Conservation (phyloP, 2,888 invertebrate genomes). For the Acanthacorydalis orientalis region DNA sequence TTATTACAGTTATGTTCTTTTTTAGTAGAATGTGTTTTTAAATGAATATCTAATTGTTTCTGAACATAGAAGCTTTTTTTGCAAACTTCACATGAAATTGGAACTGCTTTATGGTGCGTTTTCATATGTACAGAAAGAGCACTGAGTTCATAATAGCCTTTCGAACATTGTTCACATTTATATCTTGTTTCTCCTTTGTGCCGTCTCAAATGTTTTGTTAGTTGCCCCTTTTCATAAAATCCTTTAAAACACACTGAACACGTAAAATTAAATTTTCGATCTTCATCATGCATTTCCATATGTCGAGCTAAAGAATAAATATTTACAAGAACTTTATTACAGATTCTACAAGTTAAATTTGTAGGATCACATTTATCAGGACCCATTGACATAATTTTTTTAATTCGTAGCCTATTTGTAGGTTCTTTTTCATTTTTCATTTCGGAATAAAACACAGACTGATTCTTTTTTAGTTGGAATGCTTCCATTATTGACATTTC, state of each 20-base stretch:
- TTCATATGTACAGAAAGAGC: slow-evolving; percentile 1
- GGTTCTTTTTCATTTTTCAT: neutral
- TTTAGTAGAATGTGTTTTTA: neutral
- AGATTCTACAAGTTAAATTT: slow-evolving; percentile 2
- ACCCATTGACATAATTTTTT: slow-evolving; percentile 1
- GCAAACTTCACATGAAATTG: neutral
- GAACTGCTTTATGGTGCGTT: neutral
- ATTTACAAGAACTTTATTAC: slow-evolving; percentile 2
- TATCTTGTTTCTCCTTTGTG: slow-evolving; percentile 16
- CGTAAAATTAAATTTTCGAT: slow-evolving; percentile 16
- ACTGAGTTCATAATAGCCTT: slow-evolving; percentile 1
- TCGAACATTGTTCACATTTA: slow-evolving; percentile 2
- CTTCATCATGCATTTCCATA: slow-evolving; percentile 2
- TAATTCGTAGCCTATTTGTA: neutral
- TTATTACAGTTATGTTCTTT: slow-evolving; percentile 1
- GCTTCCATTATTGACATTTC: neutral
- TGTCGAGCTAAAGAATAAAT: slow-evolving; percentile 2
- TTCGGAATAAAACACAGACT: no score
- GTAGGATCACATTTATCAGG: slow-evolving; percentile 4
- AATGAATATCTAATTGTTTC: slow-evolving; percentile 1
- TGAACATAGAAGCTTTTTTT: neutral
- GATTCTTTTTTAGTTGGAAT: neutral
- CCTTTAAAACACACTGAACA: slow-evolving; percentile 28
- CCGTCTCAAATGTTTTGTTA: slow-evolving; percentile 28
- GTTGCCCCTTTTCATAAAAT: slow-evolving; percentile 30